Conservation (phyloP, 2,797 vertebrate species). For the Rhinogobio ventralis region DNA sequence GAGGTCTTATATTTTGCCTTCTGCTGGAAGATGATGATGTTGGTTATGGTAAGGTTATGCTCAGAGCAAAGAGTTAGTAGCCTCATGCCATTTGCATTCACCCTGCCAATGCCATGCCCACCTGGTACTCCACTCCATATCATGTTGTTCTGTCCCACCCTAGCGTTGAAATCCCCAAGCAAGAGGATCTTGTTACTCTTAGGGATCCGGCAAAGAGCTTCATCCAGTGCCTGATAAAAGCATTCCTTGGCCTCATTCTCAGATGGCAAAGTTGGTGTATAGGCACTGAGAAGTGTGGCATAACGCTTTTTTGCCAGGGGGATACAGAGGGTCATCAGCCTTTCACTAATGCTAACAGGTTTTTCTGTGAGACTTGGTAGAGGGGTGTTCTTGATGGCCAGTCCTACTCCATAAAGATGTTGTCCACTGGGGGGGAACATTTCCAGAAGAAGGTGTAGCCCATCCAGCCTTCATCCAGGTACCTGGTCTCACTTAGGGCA, state of each 20-base stretch:
- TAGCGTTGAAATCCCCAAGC: conserved; percentile 5
- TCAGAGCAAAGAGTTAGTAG: conserved; percentile 17
- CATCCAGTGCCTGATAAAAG: background rate
- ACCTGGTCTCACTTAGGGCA: no score
- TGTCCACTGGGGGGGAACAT: no score
- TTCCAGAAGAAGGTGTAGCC: no score
- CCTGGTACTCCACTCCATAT: conserved; percentile 34
- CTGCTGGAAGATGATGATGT: conserved; percentile 34
- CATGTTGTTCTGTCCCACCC: conserved; percentile 8
- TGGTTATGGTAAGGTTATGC: conserved; percentile 45
- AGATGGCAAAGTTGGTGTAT: no score
- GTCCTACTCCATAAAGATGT: no score
- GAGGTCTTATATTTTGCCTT: conserved; percentile 27
- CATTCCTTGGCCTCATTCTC: no score
- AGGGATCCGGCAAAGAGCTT: conserved; percentile 25
- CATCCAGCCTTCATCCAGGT: background rate
- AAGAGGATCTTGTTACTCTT: conserved; percentile 12
- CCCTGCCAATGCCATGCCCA: conserved; percentile 1
- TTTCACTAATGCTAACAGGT: no score
- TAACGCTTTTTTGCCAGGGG: no score
- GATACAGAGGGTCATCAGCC: no score
- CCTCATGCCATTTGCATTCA: conserved; percentile 33
- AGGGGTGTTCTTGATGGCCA: no score
- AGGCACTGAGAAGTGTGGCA: no score
- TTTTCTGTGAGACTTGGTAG: no score